Evolutionary conservation across 2,797 vertebrate species (phyloP), one percentile per base, ranked within the genome.

Genomic region (Atherinosoma microstoma): DNA sequence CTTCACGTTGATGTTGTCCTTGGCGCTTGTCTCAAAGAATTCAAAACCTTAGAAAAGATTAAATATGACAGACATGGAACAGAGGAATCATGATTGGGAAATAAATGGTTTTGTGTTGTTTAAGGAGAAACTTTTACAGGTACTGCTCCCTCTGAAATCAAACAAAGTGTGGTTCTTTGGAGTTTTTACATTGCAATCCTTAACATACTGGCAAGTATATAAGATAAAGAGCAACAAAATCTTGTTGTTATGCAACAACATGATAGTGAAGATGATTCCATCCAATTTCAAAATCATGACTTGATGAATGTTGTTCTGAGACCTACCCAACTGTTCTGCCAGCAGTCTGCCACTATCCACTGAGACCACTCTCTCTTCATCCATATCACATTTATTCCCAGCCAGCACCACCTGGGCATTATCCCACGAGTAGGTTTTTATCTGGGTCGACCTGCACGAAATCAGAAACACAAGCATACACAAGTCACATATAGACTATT

Each of bases 361-460:
- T 1, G 96, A 96, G 75, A 98, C 92, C 67, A 99, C 96, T 40
- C 97, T 93, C 87, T 99, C 98, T 56, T 99, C 97, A 72, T 98
- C 97, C 97, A 98, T 99, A 85, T 99, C 98, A 84, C 97, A 97
- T 87, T 99, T 98, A 91, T 99, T 99, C 57, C 95, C 97, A 13
- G 97, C 97, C 84, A 99, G 91, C 90, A 99, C 96, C 91, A 99
- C 97, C 93, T 99, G 98, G 58, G 98, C 97, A 71, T 98, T 99
- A 86, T 99, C 98, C 97, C 97, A 98, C 8, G 98, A 98, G 87
- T 99, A 99, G 0, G 97, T 99, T 93, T 99, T 99, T 90, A 99
- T 98, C 94, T 99, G 98, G 85, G 97, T 99, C 82, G 98, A 98
- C 97, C 98, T 99, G 89, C 20, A 57, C 0, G 2, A 6, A 68